phyloP scores from a whole-genome alignment of 2,113 vertebrate species.

The Eulemur rufifrons region DNA sequence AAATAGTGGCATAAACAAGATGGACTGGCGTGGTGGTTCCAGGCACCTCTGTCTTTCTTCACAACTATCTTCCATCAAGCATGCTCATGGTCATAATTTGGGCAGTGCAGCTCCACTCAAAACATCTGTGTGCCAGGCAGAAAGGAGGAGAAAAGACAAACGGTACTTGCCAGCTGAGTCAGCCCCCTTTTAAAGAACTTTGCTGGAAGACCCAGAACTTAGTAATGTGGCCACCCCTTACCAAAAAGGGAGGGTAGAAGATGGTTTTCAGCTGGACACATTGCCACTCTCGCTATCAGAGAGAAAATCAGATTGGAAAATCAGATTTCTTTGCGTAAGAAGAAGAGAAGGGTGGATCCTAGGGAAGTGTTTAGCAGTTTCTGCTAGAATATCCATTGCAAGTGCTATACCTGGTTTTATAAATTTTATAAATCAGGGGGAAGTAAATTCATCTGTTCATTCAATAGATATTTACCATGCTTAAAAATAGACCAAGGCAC shows the following conservation, averaged over 20 bases:
- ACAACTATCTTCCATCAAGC: not conserved
- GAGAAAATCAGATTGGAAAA: not conserved
- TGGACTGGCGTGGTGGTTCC: not conserved
- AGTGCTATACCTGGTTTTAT: not conserved
- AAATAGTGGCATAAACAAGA: not conserved
- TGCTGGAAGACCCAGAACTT: not conserved
- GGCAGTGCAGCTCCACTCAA: not conserved
- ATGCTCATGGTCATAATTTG: not conserved
- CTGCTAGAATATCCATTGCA: not conserved
- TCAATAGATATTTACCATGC: slow-evolving; percentile 16
- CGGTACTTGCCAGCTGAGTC: not conserved
- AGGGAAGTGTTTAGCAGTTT: not conserved
- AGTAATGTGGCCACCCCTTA: not conserved
- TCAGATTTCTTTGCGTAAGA: not conserved
- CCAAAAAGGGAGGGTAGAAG: not conserved
- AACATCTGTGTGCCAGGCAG: not conserved
- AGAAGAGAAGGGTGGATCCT: not conserved
- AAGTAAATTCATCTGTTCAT: not conserved
- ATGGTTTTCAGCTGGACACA: not conserved
- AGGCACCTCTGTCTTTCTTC: not conserved
- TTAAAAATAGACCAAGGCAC: not conserved
- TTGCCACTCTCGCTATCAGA: not conserved
- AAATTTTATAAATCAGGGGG: slow-evolving; percentile 1
- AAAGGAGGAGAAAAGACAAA: not conserved
- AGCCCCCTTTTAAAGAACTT: not conserved